These are phyloP conservation scores for Antedon mediterranea DNA, from an alignment of 53 echinoderm and acorn worm genomes.

Conservation along the genomic window DNA sequence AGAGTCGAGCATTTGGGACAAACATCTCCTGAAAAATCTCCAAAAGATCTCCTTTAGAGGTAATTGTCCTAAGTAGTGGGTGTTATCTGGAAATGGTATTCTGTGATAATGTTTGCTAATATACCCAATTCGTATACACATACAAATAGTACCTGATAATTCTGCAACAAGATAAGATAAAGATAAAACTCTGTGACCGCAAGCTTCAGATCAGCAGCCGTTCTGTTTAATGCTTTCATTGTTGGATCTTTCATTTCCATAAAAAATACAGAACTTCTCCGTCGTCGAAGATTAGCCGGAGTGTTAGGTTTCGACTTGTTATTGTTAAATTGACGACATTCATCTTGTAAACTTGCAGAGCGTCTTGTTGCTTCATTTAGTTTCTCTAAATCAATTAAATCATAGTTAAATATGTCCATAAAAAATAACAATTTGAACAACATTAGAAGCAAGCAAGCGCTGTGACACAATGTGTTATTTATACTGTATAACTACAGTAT, in stretches of 20 bases:
- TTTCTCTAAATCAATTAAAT: constrained; percentile 52
- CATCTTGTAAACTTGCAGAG: constrained; percentile 86
- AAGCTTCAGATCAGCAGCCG: constrained; percentile 82
- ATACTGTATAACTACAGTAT: too few relatives aligned
- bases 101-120: neutral
- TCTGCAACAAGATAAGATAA: constrained; percentile 75
- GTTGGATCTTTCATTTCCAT: constrained; percentile 27
- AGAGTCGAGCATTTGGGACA: too few relatives aligned
- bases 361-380: constrained; percentile 75
- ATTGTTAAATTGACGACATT: constrained; percentile 70
- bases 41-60: too few relatives aligned
- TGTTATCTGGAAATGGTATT: too few relatives aligned
- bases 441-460: too few relatives aligned
- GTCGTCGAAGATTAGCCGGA: constrained; percentile 17
- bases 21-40: too few relatives aligned
- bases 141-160: constrained; percentile 62
- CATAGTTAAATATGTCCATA: too few relatives aligned
- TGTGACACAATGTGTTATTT: too few relatives aligned
- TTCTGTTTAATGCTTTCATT: constrained; percentile 57
- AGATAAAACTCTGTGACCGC: constrained; percentile 98
- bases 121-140: neutral
- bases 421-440: too few relatives aligned
- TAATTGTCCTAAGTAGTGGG: too few relatives aligned
- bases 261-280: constrained; percentile 54
- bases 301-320: constrained; percentile 18